phyloP scores from a whole-genome alignment of 2,888 invertebrate species.

The Ceratothoa steindachneri region DNA sequence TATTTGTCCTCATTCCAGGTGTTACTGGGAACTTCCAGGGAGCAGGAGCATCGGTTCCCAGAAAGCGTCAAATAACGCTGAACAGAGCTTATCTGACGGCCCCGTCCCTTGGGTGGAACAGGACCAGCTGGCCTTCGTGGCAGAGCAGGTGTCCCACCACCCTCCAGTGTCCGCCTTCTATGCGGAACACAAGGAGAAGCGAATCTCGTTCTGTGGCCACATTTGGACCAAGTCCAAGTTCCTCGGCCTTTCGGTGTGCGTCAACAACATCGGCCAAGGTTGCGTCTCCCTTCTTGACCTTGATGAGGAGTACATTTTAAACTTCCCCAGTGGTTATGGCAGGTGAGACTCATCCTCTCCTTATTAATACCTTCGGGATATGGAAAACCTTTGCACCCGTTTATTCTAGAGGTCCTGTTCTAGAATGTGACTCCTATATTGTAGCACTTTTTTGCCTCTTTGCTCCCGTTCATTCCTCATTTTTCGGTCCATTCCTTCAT shows the following conservation, averaged over 20 bases:
- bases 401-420: background rate
- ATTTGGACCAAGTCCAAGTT: conserved; percentile 99
- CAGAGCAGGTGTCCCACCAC: conserved; percentile 68
- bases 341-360: conserved; percentile 57
- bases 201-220: conserved; percentile 88
- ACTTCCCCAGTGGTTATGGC: conserved; percentile 98
- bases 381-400: background rate
- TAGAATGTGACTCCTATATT: too few species aligned
- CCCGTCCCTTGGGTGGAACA: conserved; percentile 86
- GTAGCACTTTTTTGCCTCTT: too few species aligned
- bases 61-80: background rate
- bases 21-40: conserved; percentile 55
- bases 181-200: conserved; percentile 87
- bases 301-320: conserved; percentile 89
- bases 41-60: background rate
- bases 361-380: too few species aligned
- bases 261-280: conserved; percentile 93
- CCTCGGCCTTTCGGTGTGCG: conserved; percentile 89
- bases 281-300: conserved; percentile 81
- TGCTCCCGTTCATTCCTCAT: too few species aligned
- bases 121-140: conserved; percentile 86
- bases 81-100: conserved; percentile 65
- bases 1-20: conserved; percentile 50
- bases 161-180: conserved; percentile 91
- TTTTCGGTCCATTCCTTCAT: too few species aligned